phyloP scores from a whole-genome alignment of 2,113 vertebrate species.

The Pyxicephalus adspersus region DNA sequence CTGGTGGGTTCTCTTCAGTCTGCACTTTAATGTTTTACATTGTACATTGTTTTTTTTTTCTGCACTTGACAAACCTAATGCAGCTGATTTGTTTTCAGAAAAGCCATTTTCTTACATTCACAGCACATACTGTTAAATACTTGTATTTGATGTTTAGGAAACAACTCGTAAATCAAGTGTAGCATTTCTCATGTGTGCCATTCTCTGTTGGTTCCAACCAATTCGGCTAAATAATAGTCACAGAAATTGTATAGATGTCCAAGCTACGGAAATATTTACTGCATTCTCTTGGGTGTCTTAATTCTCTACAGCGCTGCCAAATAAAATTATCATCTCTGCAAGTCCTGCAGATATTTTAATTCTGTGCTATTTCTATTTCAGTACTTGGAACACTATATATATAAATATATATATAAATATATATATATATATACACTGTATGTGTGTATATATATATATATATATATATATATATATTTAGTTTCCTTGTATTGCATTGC shows the following conservation, averaged over 20 bases:
- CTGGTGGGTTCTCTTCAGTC: neutral
- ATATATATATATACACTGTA: no score
- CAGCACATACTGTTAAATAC: neutral
- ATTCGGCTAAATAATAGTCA: conserved; percentile 23
- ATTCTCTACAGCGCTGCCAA: conserved; percentile 44
- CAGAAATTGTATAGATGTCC: conserved; percentile 14
- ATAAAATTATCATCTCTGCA: conserved; percentile 42
- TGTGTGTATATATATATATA: no score
- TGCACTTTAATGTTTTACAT: neutral
- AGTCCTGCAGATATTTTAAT: conserved; percentile 44
- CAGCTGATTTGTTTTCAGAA: neutral
- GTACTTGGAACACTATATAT: conserved; percentile 28
- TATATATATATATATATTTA: no score
- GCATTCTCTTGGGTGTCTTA: conserved; percentile 10
- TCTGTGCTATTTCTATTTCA: conserved; percentile 39
- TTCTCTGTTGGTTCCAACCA: conserved; percentile 9
- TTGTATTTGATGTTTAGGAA: neutral
- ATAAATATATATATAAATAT: no score
- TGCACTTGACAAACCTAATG: neutral
- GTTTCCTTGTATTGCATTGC: neutral
- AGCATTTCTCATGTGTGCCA: conserved; percentile 2
- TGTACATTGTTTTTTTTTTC: neutral
- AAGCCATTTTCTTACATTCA: neutral
- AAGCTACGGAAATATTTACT: conserved; percentile 28
- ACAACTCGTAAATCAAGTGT: neutral